Conservation (phyloP, 2,797 vertebrate species). For the Pelobates cultripes region DNA sequence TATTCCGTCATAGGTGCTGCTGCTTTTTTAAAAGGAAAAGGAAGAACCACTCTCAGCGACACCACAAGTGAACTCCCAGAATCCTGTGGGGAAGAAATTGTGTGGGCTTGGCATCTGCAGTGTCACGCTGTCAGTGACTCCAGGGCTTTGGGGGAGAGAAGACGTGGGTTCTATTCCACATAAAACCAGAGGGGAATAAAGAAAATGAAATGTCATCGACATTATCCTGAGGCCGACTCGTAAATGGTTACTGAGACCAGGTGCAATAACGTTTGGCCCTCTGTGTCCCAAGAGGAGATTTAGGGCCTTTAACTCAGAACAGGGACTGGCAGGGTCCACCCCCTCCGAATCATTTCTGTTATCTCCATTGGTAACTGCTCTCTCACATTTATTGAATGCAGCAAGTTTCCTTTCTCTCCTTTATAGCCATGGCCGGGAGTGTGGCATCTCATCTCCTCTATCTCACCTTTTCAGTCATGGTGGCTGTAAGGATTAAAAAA, state of each 20-base stretch:
- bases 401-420: slow-evolving; percentile 21
- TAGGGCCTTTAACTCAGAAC: slow-evolving; percentile 21
- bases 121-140: slow-evolving; percentile 48
- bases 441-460: slow-evolving; percentile 26
- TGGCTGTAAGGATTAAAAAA: slow-evolving; percentile 15
- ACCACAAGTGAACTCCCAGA: slow-evolving; percentile 89
- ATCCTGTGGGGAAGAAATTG: slow-evolving; percentile 55
- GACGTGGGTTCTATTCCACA: slow-evolving; percentile 39
- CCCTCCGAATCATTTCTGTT: slow-evolving; percentile 36
- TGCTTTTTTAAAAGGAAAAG: slow-evolving; percentile 99
- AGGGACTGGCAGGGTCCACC: slow-evolving; percentile 46
- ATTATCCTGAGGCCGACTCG: slow-evolving; percentile 23
- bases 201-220: slow-evolving; percentile 36
- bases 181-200: slow-evolving; percentile 33
- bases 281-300: slow-evolving; percentile 13
- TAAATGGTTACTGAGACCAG: slow-evolving; percentile 46
- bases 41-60: slow-evolving; percentile 93
- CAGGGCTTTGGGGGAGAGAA: slow-evolving; percentile 42
- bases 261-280: slow-evolving; percentile 49
- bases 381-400: slow-evolving; percentile 47
- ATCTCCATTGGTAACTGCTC: slow-evolving; percentile 45
- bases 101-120: slow-evolving; percentile 14
- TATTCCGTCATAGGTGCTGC: slow-evolving; percentile 86
- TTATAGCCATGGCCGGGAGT: slow-evolving; percentile 29
- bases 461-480: slow-evolving; percentile 3